Base-by-base conservation (phyloP, 2,888 invertebrate genomes). In the Balanococcus diminutus region DNA sequence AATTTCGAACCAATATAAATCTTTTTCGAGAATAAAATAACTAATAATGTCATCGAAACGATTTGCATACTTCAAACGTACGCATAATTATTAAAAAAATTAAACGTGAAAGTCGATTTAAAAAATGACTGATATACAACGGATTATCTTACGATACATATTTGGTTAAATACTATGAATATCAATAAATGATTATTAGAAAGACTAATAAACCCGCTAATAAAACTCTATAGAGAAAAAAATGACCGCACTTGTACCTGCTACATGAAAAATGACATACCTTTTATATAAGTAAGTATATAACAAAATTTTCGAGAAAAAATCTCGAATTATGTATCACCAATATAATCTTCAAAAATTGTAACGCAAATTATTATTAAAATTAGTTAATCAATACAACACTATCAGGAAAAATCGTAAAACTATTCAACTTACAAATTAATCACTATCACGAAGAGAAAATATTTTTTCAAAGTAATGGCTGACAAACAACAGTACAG, bases 131-230 rank as follows among this genome's bases (percentile, higher is more conserved):
- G 75, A n/a, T 36, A 79, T 36, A 36, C 75, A 79, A 79, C 75
- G 36, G 75, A 79, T 79, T 79, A 79, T 36, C 75, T 79, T 79
- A 79, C 36, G 75, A 79, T 79, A 79, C 75, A 79, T 72, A 72
- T 79, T 79, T 79, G 75, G 75, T 79, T 79, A 79, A 32, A 79
- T 36, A 79, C n/a, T 79, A 79, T 19, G 32, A 75, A 75, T 75
- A 75, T 72, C 72, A 72, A 16, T 28, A 72, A 72, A 36, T 36
- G n/a, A 79, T 79, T 36, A 79, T 19, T 79, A 79, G 75, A 79
- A 79, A 79, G 36, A 79, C 75, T 79, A 75, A 79, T 79, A 36
- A 79, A 36, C 75, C 36, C 75, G 36, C 28, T 28, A 67, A 16
- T 14, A 31, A 67, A 4, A 31, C 14, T 16, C n/a, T n/a, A n/a